Conservation (phyloP, 92 coral and sea anemone genomes). For the Palythoa grandis region DNA sequence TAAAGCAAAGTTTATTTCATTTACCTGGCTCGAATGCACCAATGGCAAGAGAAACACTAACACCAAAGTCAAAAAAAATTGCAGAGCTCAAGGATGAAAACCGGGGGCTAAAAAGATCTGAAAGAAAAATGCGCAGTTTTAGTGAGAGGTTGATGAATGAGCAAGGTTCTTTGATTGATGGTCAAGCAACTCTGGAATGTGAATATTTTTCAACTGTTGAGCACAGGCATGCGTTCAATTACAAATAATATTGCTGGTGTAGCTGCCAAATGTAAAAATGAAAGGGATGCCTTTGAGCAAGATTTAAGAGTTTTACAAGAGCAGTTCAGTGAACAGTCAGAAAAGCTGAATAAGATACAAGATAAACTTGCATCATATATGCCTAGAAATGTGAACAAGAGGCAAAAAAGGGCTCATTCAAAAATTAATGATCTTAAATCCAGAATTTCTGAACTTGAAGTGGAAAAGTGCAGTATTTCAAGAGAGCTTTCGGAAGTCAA, state of each 20-base stretch:
- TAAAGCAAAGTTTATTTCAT: constrained; percentile 53
- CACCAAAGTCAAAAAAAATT: constrained; percentile 49
- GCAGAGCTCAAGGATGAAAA: constrained; percentile 55
- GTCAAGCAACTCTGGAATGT: constrained; percentile 54
- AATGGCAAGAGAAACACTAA: constrained; percentile 51
- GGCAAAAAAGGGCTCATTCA: constrained; percentile 2
- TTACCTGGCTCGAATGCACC: constrained; percentile 60
- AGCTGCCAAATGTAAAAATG: constrained; percentile 43
- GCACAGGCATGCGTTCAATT: constrained; percentile 50
- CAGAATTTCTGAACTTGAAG: constrained; percentile 53
- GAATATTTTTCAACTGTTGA: constrained; percentile 59
- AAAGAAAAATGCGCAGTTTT: constrained; percentile 51
- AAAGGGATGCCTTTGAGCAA: constrained; percentile 52
- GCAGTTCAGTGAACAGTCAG: constrained; percentile 2
- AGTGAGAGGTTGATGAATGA: constrained; percentile 46
- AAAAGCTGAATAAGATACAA: constrained; percentile 1
- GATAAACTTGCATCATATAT: constrained; percentile 8
- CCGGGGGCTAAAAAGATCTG: constrained; percentile 57
- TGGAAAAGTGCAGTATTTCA: constrained; percentile 48
- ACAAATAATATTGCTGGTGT: constrained; percentile 52
- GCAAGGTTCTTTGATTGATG: constrained; percentile 50
- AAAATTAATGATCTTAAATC: constrained; percentile 41
- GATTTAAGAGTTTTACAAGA: constrained; percentile 23
- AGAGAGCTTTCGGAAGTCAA: constrained; percentile 50
- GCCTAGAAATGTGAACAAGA: background rate